phyloP scores from a whole-genome alignment of 2,888 invertebrate genomes.

The Temnothorax rugatulus region DNA sequence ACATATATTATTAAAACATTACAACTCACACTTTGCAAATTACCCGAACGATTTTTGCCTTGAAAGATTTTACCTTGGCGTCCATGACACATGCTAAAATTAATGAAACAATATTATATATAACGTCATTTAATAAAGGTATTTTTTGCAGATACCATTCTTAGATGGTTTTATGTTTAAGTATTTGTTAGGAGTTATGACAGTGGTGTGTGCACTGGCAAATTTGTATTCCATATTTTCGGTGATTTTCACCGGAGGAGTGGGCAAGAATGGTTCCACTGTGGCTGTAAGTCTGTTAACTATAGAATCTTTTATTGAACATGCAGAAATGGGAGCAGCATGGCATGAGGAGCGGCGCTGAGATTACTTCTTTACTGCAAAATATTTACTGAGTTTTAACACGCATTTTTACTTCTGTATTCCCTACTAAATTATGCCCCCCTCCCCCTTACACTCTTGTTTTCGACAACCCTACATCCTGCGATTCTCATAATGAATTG shows the following conservation, averaged over 20 bases:
- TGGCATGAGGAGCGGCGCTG: constrained; percentile 85
- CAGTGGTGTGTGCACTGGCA: constrained; percentile 91
- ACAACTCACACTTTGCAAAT: neutral
- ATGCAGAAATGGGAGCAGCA: constrained; percentile 82
- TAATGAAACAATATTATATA: constrained; percentile 44
- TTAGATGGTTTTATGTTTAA: constrained; percentile 91
- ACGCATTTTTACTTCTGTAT: constrained; percentile 66
- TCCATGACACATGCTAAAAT: constrained; percentile 48
- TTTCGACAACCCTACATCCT: constrained; percentile 47
- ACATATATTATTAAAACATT: neutral
- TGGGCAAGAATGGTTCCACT: constrained; percentile 99
- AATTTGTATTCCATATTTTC: constrained; percentile 91
- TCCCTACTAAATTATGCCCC: constrained; percentile 57
- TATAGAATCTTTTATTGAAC: constrained; percentile 77
- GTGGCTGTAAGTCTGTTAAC: constrained; percentile 94
- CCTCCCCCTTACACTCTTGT: constrained; percentile 22
- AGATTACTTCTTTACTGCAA: constrained; percentile 68
- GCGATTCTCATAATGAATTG: constrained; percentile 44
- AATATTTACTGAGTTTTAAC: constrained; percentile 67
- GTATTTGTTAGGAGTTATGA: constrained; percentile 92
- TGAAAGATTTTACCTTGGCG: neutral
- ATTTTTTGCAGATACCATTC: constrained; percentile 87
- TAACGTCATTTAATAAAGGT: constrained; percentile 74
- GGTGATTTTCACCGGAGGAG: constrained; percentile 93
- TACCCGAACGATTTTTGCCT: neutral